Conservation (phyloP, 2,113 vertebrate genomes). For the Bubo blakistoni region DNA sequence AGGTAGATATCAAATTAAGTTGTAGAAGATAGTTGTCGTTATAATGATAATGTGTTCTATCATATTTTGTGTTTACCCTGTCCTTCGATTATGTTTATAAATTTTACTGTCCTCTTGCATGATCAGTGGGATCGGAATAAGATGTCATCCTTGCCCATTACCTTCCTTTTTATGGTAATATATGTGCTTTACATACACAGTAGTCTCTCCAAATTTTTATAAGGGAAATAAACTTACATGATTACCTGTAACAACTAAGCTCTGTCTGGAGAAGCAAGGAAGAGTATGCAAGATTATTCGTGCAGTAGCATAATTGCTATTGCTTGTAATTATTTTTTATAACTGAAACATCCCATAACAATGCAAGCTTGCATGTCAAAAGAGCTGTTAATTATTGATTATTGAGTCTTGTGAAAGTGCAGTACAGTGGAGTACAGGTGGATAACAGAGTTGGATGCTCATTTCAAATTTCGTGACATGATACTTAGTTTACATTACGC, state of each 20-base stretch:
- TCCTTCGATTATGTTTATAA: not conserved
- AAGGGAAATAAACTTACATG: not conserved
- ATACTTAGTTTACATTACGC: not conserved
- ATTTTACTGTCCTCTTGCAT: not conserved
- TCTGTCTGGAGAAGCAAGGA: not conserved
- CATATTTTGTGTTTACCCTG: not conserved
- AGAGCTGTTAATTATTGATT: not conserved
- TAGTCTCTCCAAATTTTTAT: not conserved
- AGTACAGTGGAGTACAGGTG: not conserved
- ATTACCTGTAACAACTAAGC: not conserved
- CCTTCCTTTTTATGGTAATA: not conserved
- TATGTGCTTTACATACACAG: not conserved
- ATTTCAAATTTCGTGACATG: not conserved
- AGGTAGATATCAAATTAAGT: not conserved
- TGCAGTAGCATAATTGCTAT: not conserved
- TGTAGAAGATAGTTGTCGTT: not conserved
- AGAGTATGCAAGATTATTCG: not conserved
- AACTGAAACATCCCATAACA: not conserved
- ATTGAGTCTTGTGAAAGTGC: not conserved
- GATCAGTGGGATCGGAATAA: not conserved
- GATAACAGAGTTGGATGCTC: not conserved
- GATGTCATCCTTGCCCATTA: not conserved
- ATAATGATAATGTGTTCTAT: not conserved
- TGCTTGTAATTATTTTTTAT: not conserved
- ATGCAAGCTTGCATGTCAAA: not conserved